Evolutionary conservation across 2,113 vertebrate genomes (phyloP), one percentile per base, ranked within the genome.

Genomic region (Microtus richardsoni): DNA sequence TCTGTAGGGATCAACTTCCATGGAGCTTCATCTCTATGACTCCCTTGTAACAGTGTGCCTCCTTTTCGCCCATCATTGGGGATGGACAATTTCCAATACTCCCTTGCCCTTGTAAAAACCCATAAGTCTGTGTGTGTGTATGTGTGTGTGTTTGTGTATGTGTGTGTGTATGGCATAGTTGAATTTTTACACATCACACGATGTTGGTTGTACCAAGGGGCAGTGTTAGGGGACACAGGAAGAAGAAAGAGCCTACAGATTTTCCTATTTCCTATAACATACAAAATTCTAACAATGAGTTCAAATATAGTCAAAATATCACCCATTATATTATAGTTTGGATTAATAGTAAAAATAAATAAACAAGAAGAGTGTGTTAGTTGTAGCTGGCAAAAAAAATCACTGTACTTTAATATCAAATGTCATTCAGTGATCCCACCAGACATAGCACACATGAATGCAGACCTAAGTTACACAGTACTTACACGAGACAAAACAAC

Each of bases 281-380:
- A 68, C 4, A 7, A 93, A 90, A 44, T 49, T 17, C 33, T 94
- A 75, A 24, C 39, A 93, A 64, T 71, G 44, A 66, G 62, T 94
- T n/a, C 30, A 62, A 62, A 62, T 62, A 60, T 8, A 28, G n/a
- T 62, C n/a, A 39, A 60, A 60, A 39, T 52, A 17, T 73, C 49
- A 75, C 22, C 83, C 60, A 77, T 85, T 85, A 83, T 36, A 64
- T 91, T 16, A 62, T 8, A 80, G 30, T 62, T 91, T 75, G 78
- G 82, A 79, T 75, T 52, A 85, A 82, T 88, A 78, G 60, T 30
- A 58, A 96, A 96, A 24, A 77, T 16, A 54, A 92, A n/a, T 54
- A 54, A 83, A 9, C 22, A 86, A 44, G 17, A 87, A 87, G n/a
- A 62, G 11, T 54, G 5, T 73, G 13, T 54, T 47, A n/a, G 22